These are phyloP conservation scores for Hyalella azteca DNA, from an alignment of 2,888 invertebrate genomes.

Conservation along the genomic window DNA sequence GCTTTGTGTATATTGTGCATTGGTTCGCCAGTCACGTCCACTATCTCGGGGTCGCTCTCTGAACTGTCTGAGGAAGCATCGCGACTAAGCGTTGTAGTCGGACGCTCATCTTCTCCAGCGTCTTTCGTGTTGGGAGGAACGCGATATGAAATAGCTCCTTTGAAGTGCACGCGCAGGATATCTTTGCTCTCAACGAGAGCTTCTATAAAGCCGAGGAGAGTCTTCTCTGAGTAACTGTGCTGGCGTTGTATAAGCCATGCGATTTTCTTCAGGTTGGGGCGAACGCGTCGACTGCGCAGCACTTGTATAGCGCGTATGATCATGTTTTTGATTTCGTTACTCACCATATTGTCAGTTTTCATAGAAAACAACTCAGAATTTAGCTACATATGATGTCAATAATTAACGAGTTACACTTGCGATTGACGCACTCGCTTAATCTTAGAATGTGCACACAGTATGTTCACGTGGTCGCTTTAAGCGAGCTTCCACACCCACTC, in stretches of 20 bases:
- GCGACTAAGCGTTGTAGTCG: constrained; percentile 32
- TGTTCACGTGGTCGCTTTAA: neutral
- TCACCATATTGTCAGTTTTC: neutral
- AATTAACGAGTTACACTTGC: no score
- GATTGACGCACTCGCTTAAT: no score
- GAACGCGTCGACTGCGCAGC: constrained; percentile 54
- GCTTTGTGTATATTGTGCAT: neutral
- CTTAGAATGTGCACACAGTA: no score
- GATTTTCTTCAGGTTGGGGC: constrained; percentile 56
- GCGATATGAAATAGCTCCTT: constrained; percentile 55
- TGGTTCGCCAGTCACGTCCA: neutral
- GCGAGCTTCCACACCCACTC: neutral
- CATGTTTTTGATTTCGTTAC: constrained; percentile 50
- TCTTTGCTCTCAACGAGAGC: constrained; percentile 53
- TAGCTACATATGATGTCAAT: no score
- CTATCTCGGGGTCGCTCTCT: neutral
- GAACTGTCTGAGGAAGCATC: constrained; percentile 20
- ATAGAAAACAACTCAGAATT: neutral
- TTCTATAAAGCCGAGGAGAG: constrained; percentile 53
- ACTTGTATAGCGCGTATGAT: constrained; percentile 57
- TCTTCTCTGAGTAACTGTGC: constrained; percentile 49
- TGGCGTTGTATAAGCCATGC: constrained; percentile 55
- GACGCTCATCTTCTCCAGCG: constrained; percentile 39
- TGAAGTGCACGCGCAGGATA: constrained; percentile 54
- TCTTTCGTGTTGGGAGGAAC: constrained; percentile 48